Conservation (phyloP, 2,888 invertebrate genomes). For the Microchrysa polita region DNA sequence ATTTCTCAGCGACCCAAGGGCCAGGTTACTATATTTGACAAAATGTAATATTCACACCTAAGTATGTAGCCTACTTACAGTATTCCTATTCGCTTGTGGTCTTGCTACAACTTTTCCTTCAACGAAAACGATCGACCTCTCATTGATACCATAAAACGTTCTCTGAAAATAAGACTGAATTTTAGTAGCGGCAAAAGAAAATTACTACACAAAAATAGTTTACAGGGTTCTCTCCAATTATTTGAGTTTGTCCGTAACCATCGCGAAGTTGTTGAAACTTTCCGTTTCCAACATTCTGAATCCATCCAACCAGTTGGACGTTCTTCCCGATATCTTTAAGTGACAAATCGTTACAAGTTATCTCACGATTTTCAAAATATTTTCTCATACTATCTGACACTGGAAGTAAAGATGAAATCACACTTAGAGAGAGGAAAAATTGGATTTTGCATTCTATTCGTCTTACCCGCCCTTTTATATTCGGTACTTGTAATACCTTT, state of each 20-base stretch:
- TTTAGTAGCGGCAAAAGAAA: neutral
- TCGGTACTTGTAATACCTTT: constrained; percentile 63
- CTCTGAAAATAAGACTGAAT: constrained; percentile 54
- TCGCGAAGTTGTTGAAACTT: constrained; percentile 64
- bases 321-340: constrained; percentile 60
- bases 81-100: constrained; percentile 61
- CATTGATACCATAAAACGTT: constrained; percentile 56
- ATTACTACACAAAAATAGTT: neutral
- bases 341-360: constrained; percentile 64
- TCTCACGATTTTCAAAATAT: constrained; percentile 63
- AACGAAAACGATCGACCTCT: constrained; percentile 60
- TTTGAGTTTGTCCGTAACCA: constrained; percentile 65
- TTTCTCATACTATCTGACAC: constrained; percentile 61
- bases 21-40: no score
- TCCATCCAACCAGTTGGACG: constrained; percentile 63
- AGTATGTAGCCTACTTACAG: constrained; percentile 57
- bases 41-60: no score
- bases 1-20: no score
- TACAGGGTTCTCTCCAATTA: constrained; percentile 58
- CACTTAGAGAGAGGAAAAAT: no score
- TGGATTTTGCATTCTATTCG: neutral
- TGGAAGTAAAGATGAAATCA: constrained; percentile 14
- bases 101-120: constrained; percentile 62
- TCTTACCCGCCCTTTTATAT: constrained; percentile 63
- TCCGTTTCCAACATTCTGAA: constrained; percentile 58